Conservation (phyloP, 2,888 invertebrate species). For the Chorisops tibialis region DNA sequence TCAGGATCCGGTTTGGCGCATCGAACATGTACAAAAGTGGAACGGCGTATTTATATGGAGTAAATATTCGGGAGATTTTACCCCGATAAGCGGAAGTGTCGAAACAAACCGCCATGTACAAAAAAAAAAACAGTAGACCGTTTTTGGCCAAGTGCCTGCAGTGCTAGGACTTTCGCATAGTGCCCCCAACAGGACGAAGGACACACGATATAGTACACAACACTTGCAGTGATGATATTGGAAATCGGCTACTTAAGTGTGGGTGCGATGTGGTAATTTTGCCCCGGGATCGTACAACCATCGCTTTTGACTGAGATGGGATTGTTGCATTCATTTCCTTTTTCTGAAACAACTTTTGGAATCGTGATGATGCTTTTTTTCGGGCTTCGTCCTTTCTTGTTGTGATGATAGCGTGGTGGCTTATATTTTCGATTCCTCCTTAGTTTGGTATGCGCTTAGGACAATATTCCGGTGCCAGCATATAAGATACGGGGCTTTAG, state of each 20-base stretch:
- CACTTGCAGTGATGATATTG: conserved; percentile 24
- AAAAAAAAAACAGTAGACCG: background rate
- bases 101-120: conserved; percentile 2
- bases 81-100: background rate
- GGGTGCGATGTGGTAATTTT: conserved; percentile 22
- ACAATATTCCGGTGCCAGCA: too few species aligned
- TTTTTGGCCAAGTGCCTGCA: conserved; percentile 14
- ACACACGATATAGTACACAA: conserved; percentile 13
- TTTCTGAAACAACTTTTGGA: conserved; percentile 2
- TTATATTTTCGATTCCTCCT: too few species aligned
- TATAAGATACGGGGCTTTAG: too few species aligned
- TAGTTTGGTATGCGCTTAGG: too few species aligned
- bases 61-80: background rate
- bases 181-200: conserved; percentile 2
- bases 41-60: too few species aligned
- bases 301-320: conserved; percentile 2
- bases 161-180: background rate
- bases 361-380: background rate
- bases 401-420: too few species aligned
- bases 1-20: too few species aligned
- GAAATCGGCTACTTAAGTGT: conserved; percentile 25
- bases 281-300: too few species aligned
- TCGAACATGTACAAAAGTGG: too few species aligned
- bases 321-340: conserved; percentile 23
- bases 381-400: too few species aligned